These are phyloP conservation scores for Lytechinus variegatus DNA, from an alignment of 35 echinoderm and acorn worm genomes.

Conservation along the genomic window DNA sequence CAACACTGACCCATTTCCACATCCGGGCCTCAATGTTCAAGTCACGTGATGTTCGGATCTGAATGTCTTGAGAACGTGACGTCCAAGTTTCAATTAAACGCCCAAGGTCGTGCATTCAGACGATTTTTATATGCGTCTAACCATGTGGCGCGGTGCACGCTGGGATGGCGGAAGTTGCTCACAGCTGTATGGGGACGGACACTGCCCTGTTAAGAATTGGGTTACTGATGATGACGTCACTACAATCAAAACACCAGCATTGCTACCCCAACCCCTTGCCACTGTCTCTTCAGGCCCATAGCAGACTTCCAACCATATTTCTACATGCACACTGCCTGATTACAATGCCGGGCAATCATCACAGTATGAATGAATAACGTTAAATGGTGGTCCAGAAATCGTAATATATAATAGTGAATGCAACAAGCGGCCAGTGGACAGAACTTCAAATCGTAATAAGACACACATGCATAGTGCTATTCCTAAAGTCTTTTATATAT, in stretches of 20 bases:
- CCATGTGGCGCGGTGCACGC: neutral
- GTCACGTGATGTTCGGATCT: neutral
- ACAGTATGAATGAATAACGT: too few relatives aligned
- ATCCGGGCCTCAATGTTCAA: neutral
- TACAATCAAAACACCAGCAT: neutral
- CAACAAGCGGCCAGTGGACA: too few relatives aligned
- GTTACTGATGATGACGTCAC: conserved; percentile 9
- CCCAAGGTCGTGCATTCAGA: neutral
- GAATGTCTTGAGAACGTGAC: neutral
- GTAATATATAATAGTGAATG: too few relatives aligned
- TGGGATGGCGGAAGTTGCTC: neutral
- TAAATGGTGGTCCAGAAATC: too few relatives aligned
- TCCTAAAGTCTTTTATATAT: too few relatives aligned
- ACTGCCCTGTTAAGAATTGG: conserved; percentile 1
- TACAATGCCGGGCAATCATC: too few relatives aligned
- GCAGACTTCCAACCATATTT: too few relatives aligned
- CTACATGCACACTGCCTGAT: too few relatives aligned
- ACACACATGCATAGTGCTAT: too few relatives aligned
- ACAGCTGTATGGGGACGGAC: neutral
- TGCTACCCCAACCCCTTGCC: neutral
- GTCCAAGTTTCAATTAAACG: neutral
- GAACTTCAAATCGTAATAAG: too few relatives aligned
- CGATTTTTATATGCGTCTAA: neutral
- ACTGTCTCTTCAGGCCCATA: neutral
- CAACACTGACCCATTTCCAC: neutral